Evolutionary conservation across 2,113 vertebrate genomes (phyloP).

Genomic region (Zosterops hypoxanthus): DNA sequence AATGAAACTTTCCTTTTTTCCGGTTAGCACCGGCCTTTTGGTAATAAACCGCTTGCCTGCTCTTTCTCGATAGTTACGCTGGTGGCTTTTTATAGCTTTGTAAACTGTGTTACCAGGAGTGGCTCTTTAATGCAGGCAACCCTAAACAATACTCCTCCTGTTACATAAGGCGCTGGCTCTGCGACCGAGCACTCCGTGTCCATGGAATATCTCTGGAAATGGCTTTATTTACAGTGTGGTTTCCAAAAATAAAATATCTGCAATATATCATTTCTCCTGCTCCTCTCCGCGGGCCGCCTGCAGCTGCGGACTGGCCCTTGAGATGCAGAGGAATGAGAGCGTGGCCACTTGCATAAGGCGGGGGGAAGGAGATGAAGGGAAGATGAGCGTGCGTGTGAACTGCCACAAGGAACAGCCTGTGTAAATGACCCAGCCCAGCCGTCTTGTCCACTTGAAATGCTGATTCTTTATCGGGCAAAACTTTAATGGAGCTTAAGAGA

Average conservation of each 20-base stretch:
- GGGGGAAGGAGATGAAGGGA: not conserved
- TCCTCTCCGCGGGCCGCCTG: constrained; percentile 40
- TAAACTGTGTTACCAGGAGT: constrained; percentile 73
- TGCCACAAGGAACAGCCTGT: not conserved
- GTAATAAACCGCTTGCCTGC: not conserved
- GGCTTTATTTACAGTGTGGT: constrained; percentile 72
- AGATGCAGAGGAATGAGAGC: constrained; percentile 23
- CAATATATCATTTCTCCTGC: constrained; percentile 51
- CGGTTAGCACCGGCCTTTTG: not conserved
- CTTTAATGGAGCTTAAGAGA: not conserved
- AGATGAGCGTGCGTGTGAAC: not conserved
- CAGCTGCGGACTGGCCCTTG: constrained; percentile 28
- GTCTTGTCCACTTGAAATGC: not conserved
- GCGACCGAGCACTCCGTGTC: constrained; percentile 50
- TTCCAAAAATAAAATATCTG: constrained; percentile 75
- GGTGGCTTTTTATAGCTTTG: constrained; percentile 66
- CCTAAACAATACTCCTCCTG: constrained; percentile 75
- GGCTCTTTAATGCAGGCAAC: constrained; percentile 60
- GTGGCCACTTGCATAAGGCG: constrained; percentile 15
- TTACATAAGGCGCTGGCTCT: constrained; percentile 73
- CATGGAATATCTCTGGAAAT: constrained; percentile 75
- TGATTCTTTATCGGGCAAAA: not conserved
- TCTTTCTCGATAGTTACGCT: not conserved
- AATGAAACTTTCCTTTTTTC: not conserved
- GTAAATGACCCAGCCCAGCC: not conserved